Conservation (phyloP, 2,797 vertebrate species). For the Typhlichthys subterraneus region DNA sequence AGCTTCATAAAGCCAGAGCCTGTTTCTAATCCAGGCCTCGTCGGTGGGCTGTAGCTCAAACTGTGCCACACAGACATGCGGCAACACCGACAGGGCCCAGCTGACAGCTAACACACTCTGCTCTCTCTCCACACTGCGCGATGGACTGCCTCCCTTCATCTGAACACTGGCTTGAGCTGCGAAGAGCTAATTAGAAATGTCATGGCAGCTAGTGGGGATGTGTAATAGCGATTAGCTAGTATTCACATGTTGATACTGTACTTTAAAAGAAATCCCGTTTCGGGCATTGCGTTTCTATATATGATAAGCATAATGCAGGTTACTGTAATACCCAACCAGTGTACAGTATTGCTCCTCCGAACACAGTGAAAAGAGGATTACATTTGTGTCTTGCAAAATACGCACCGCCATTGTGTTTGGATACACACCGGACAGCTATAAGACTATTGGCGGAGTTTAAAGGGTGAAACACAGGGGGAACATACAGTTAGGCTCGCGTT, state of each 20-base stretch:
- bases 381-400: neutral
- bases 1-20: slow-evolving; percentile 66
- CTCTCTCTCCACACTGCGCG: slow-evolving; percentile 34
- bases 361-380: neutral
- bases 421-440: neutral
- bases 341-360: too few species aligned
- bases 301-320: too few species aligned
- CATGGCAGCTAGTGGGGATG: neutral
- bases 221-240: too few species aligned
- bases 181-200: slow-evolving; percentile 8
- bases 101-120: slow-evolving; percentile 67
- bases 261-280: too few species aligned
- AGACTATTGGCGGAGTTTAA: slow-evolving; percentile 1
- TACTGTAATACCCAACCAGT: too few species aligned
- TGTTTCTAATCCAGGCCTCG: slow-evolving; percentile 73
- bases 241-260: too few species aligned
- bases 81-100: slow-evolving; percentile 66
- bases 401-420: neutral
- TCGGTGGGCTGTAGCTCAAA: slow-evolving; percentile 66
- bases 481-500: slow-evolving; percentile 34
- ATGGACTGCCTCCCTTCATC: neutral
- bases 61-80: slow-evolving; percentile 68
- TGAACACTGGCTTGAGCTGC: slow-evolving; percentile 33
- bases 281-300: too few species aligned
- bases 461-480: slow-evolving; percentile 25